Conservation (phyloP, 1,140 invertebrate genomes). For the Trichogramma pretiosum region DNA sequence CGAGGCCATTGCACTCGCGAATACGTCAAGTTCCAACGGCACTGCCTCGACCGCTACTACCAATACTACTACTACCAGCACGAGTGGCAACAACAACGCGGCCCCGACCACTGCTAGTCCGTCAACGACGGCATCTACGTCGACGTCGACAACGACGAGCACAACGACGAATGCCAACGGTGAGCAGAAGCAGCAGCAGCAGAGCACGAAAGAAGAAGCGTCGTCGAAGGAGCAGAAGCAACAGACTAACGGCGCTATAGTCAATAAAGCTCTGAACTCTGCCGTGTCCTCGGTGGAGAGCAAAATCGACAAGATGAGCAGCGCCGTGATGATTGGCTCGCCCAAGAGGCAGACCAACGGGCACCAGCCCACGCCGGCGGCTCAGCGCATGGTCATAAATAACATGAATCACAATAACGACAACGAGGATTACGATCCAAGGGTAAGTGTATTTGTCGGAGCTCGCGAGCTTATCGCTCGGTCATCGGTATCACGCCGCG, state of each 20-base stretch:
- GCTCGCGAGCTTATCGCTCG: too few species aligned
- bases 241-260: not conserved
- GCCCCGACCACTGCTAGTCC: slow-evolving; percentile 14
- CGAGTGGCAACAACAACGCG: slow-evolving; percentile 1
- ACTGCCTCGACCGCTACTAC: too few species aligned
- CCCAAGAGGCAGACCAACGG: slow-evolving; percentile 1
- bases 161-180: slow-evolving; percentile 29
- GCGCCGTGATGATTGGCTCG: not conserved
- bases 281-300: not conserved
- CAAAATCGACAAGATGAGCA: not conserved
- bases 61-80: slow-evolving; percentile 16
- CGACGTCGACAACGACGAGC: slow-evolving; percentile 33
- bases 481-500: too few species aligned
- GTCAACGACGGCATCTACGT: slow-evolving; percentile 5
- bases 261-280: not conserved
- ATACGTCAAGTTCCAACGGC: too few species aligned
- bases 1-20: too few species aligned
- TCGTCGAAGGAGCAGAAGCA: not conserved
- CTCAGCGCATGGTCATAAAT: slow-evolving; percentile 1
- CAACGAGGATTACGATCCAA: not conserved
- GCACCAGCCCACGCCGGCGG: not conserved
- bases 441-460: not conserved
- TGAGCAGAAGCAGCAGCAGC: not conserved
- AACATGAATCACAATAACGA: not conserved
- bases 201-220: not conserved